Base-by-base conservation (phyloP, 2,797 vertebrate genomes). In the Hephaestus fuliginosus region DNA sequence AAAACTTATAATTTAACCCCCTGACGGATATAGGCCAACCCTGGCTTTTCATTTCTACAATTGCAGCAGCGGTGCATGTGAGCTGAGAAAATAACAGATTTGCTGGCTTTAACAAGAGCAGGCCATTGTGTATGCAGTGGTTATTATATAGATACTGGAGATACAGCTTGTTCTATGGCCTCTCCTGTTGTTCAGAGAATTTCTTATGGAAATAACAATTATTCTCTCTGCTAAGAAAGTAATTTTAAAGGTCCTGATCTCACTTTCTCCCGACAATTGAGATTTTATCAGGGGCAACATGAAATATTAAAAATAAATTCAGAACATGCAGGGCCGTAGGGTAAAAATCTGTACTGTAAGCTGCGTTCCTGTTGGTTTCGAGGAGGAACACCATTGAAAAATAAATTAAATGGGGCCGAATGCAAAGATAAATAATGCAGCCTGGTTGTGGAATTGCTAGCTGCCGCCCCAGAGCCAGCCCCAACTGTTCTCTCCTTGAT, bases 361-460 rank as follows among this genome's bases (percentile, higher is more conserved):
- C 86, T 74, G 76, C 78, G 64, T 88, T 93, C 71, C 86, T 89
- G 84, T 90, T 87, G 83, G 87, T 91, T 94, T 91, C n/a, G 76
- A 87, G 89, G 64, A 90, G 80, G 87, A 92, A 87, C 78, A 80
- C 84, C 90, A 89, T 94, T 95, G 92, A 93, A 94, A 95, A 95
- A 95, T 93, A 93, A 94, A 95, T 94, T 92, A 94, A 95, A 93
- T 86, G 87, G 86, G 78, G 86, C 81, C 41, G 90, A 94, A 94
- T 94, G 89, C 89, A 91, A 92, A 92, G 92, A 94, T 95, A 94
- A 96, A 95, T 95, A 93, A 95, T 96, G 94, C 90, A 95, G 87
- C 71, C 77, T 81, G 88, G 90, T 88, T 90, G 87, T 94, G 83
- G 90, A 90, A 92, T 93, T 90, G 89, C 86, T 78, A 76, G 71